Conservation (phyloP, 2,113 vertebrate species). For the Chelonoidis abingdonii region DNA sequence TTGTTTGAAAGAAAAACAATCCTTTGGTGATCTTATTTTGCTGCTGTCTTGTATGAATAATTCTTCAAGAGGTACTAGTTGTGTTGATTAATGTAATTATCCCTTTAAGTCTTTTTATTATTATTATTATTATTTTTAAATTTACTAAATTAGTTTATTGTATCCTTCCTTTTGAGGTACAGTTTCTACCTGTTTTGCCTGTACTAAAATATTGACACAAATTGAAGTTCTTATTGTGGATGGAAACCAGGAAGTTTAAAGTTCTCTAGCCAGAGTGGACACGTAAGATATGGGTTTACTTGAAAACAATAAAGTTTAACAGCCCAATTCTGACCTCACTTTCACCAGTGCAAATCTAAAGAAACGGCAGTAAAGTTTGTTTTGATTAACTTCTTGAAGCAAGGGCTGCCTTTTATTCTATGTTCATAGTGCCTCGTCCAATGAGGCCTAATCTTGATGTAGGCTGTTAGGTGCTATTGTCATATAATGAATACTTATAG, state of each 20-base stretch:
- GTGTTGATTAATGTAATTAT: constrained; percentile 14
- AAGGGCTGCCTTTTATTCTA: too few relatives aligned
- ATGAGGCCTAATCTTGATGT: too few relatives aligned
- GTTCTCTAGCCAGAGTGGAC: background rate
- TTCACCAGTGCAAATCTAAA: too few relatives aligned
- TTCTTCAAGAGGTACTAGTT: too few relatives aligned
- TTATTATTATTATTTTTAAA: background rate
- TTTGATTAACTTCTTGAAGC: too few relatives aligned
- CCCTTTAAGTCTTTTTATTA: background rate
- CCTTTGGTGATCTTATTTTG: too few relatives aligned
- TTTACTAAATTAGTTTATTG: background rate
- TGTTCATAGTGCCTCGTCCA: too few relatives aligned
- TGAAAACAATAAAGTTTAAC: constrained; percentile 44
- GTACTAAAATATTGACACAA: constrained; percentile 40
- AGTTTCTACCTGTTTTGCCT: background rate
- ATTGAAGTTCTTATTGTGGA: background rate
- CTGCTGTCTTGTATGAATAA: too few relatives aligned
- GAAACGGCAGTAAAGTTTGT: too few relatives aligned
- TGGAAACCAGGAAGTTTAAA: background rate
- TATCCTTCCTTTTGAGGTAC: background rate
- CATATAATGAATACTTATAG: too few relatives aligned
- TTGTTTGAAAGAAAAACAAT: too few relatives aligned
- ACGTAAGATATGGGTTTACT: background rate
- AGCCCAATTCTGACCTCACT: background rate
- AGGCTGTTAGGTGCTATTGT: too few relatives aligned